These are phyloP conservation scores for Entomyzon cyanotis DNA, from an alignment of 2,113 vertebrate species.

Conservation along the genomic window DNA sequence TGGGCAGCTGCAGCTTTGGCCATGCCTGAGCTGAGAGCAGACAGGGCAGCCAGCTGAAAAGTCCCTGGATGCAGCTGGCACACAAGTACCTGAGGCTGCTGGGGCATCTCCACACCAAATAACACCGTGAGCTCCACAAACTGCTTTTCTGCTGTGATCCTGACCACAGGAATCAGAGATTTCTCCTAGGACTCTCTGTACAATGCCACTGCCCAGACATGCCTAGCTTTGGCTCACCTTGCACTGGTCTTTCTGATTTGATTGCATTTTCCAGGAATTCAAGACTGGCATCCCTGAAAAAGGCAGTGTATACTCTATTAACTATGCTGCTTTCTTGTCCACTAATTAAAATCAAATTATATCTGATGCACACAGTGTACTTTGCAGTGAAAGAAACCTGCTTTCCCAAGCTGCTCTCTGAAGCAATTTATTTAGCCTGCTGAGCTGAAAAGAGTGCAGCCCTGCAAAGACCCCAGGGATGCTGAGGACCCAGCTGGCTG, in stretches of 20 bases:
- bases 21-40: neutral
- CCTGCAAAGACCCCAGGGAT: neutral
- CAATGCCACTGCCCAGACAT: neutral
- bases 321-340: neutral
- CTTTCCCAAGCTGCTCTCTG: neutral
- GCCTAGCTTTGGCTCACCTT: neutral
- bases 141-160: neutral
- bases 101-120: neutral
- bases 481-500: neutral
- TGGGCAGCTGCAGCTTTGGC: neutral
- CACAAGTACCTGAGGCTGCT: neutral
- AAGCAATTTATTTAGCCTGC: neutral
- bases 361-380: neutral
- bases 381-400: neutral
- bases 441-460: neutral
- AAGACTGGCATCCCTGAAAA: neutral
- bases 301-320: neutral
- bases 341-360: conserved; percentile 27
- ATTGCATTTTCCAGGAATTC: neutral
- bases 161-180: neutral
- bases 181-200: neutral
- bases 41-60: neutral
- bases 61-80: neutral
- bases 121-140: neutral
- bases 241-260: neutral